phyloP scores from a whole-genome alignment of 2,888 invertebrate genomes.

The Brachypterus glaber region DNA sequence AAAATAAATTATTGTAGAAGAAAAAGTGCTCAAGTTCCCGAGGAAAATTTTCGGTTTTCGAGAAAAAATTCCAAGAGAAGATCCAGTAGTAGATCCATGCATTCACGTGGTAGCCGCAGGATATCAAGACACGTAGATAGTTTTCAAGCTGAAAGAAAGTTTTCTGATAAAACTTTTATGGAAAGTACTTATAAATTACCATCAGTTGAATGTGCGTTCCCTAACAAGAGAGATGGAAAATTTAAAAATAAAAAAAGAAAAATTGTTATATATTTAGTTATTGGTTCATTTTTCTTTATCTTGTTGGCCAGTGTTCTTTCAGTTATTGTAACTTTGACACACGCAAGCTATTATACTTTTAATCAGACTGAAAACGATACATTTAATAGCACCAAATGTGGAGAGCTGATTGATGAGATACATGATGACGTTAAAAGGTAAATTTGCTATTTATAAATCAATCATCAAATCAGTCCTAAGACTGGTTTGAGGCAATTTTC shows the following conservation, averaged over 20 bases:
- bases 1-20: too few relatives aligned
- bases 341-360: slow-evolving; percentile 16
- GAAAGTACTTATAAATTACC: background rate
- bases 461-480: too few relatives aligned
- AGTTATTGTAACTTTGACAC: slow-evolving; percentile 65
- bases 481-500: too few relatives aligned
- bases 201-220: too few relatives aligned
- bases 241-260: slow-evolving; percentile 59
- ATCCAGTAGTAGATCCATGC: background rate
- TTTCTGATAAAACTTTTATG: background rate
- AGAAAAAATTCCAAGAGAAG: background rate
- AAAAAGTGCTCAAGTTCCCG: too few relatives aligned
- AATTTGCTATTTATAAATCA: too few relatives aligned
- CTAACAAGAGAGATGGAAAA: slow-evolving; percentile 39
- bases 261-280: slow-evolving; percentile 56
- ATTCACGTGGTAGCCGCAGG: background rate
- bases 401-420: too few relatives aligned
- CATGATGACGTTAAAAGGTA: too few relatives aligned
- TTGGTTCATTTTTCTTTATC: slow-evolving; percentile 64
- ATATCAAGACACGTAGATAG: too few relatives aligned
- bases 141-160: too few relatives aligned
- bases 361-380: too few relatives aligned
- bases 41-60: background rate
- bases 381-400: too few relatives aligned
- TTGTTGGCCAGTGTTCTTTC: slow-evolving; percentile 64